These are phyloP conservation scores for Apostichopus leukothele DNA, from an alignment of 53 echinoderm and acorn worm species.

Conservation along the genomic window DNA sequence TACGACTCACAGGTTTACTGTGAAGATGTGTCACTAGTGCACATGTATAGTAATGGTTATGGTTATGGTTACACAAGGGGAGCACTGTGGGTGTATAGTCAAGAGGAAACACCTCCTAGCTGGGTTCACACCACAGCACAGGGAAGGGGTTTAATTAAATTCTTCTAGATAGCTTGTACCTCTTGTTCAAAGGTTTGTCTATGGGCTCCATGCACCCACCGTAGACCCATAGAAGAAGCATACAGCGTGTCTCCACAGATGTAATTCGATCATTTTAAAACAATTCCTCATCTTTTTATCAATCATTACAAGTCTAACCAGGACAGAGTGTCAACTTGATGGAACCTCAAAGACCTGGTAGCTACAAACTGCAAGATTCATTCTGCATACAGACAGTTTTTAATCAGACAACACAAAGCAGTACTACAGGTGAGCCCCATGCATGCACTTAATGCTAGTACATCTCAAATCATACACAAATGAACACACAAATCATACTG, in stretches of 20 bases:
- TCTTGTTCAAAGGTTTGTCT: background rate
- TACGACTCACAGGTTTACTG: no score
- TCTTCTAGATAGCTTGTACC: background rate
- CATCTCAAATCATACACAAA: no score
- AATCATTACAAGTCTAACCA: background rate
- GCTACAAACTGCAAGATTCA: background rate
- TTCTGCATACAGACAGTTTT: no score
- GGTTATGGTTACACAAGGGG: background rate
- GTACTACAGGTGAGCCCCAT: no score
- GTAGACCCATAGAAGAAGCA: background rate
- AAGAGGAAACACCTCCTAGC: background rate
- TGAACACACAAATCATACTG: no score
- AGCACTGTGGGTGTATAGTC: background rate
- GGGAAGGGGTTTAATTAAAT: background rate
- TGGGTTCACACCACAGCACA: background rate
- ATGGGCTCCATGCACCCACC: no score
- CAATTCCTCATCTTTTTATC: background rate
- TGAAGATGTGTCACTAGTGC: no score
- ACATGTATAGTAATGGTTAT: no score
- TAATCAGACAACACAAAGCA: no score
- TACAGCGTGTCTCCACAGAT: background rate
- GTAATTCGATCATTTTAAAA: background rate
- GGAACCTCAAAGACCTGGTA: conserved; percentile 2
- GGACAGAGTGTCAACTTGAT: conserved; percentile 14
- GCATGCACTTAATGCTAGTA: no score